phyloP scores from a whole-genome alignment of 37 sponge, comb jelly and placozoan genomes.

The Aplysina aerophoba region DNA sequence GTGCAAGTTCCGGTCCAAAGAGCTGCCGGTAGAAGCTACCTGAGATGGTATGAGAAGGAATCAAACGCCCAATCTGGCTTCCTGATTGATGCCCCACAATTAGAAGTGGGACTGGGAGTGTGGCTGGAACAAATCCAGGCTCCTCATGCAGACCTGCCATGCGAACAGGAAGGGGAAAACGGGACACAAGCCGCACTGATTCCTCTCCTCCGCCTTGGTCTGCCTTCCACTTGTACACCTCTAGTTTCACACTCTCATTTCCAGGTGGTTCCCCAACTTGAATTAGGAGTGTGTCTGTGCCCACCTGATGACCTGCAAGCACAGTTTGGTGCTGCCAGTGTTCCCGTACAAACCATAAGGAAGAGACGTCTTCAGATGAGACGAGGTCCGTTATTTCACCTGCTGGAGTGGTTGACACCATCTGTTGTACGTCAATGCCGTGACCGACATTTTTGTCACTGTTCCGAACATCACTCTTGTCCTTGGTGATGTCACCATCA shows the following conservation, averaged over 20 bases:
- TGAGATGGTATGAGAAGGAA: neutral
- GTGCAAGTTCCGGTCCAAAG: neutral
- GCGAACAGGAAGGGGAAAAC: neutral
- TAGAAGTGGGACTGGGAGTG: neutral
- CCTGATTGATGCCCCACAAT: constrained; percentile 4
- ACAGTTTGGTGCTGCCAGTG: no score
- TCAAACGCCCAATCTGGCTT: neutral
- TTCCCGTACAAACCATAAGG: no score
- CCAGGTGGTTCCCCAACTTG: constrained; percentile 10
- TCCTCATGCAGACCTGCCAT: neutral
- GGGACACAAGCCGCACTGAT: neutral
- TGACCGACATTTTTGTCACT: no score
- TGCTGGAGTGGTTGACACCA: no score
- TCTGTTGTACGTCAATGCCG: no score
- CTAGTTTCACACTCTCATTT: neutral
- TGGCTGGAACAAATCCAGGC: neutral
- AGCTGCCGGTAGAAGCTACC: neutral
- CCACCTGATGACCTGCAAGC: no score
- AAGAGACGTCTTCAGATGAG: no score
- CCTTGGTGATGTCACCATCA: no score
- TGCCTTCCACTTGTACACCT: neutral
- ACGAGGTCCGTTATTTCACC: no score
- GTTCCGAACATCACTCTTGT: no score
- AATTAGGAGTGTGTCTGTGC: neutral
- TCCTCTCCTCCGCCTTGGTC: no score